Conservation (phyloP, 2,888 invertebrate genomes). For the Caenorhabditis parvicauda region DNA sequence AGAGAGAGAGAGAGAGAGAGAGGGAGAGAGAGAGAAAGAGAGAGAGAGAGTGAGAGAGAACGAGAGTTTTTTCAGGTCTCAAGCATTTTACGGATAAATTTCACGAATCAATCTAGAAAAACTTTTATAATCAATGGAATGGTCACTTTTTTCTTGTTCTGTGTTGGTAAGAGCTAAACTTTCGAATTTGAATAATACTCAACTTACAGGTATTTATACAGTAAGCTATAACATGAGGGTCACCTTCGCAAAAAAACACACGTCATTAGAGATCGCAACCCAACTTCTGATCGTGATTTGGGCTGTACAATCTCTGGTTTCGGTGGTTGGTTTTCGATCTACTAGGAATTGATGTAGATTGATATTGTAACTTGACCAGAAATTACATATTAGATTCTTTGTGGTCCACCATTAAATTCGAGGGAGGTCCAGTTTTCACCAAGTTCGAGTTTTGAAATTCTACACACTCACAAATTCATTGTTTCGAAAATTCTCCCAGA, state of each 20-base stretch:
- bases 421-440: neutral
- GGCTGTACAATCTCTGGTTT: constrained; percentile 32
- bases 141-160: constrained; percentile 7
- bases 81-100: constrained; percentile 8
- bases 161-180: constrained; percentile 7
- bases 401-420: neutral
- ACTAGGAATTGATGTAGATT: no score
- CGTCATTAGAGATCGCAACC: constrained; percentile 26
- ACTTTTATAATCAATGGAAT: constrained; percentile 6
- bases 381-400: no score
- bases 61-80: constrained; percentile 11
- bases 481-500: neutral
- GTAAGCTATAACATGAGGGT: constrained; percentile 25
- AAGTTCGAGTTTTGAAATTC: neutral
- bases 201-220: constrained; percentile 27
- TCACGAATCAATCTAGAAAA: constrained; percentile 1
- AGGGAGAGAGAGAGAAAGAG: no score
- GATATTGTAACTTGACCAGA: no score
- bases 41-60: no score
- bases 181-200: no score
- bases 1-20: no score
- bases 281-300: constrained; percentile 33
- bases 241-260: constrained; percentile 24
- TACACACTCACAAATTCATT: neutral
- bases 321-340: constrained; percentile 17